Evolutionary conservation across 2,888 invertebrate species (phyloP), one percentile per base, ranked within the genome.

Genomic region (Margaritifera margaritifera): DNA sequence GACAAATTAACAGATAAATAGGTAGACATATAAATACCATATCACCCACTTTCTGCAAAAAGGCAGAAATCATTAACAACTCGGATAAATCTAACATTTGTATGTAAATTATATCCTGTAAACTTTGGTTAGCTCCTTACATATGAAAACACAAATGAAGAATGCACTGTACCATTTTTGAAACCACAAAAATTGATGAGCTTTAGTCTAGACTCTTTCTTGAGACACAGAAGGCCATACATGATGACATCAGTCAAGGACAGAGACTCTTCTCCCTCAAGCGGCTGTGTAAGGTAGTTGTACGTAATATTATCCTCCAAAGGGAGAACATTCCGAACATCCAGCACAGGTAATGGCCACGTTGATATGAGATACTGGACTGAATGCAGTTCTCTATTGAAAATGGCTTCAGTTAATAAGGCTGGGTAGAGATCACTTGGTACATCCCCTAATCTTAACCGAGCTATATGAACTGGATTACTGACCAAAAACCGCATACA

Each of bases 161-260:
- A n/a, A 22, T 27, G 11, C n/a, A 68, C 24, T 74, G 61, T 52
- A 86, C 86, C 86, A 72, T 82, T 81, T 53, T 78, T 77, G 66
- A 87, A 87, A n/a, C 84, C 81, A 8, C 82, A 78, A 64, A 87
- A 82, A 69, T 87, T 86, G 60, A 85, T 70, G 25, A 71, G 65
- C 67, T 73, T 78, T 22, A 87, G 77, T 27, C 75, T 72, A 22
- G 83, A 78, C 55, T 81, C 76, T 19, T 83, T 77, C 59, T 80
- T 82, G 53, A 80, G 75, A 68, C 83, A 83, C 20, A 87, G 79
- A 2, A 87, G 78, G 3, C 86, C 87, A n/a, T 83, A 71, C 62
- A 86, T 84, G 51, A 86, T 66, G 66, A 82, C 77, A 69, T 87
- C 87, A 11, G 82, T 64, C 31, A 86, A 77, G 31, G 81, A 82